Base-by-base conservation (phyloP, 2,797 vertebrate genomes). In the Pyrocephalus nanus region DNA sequence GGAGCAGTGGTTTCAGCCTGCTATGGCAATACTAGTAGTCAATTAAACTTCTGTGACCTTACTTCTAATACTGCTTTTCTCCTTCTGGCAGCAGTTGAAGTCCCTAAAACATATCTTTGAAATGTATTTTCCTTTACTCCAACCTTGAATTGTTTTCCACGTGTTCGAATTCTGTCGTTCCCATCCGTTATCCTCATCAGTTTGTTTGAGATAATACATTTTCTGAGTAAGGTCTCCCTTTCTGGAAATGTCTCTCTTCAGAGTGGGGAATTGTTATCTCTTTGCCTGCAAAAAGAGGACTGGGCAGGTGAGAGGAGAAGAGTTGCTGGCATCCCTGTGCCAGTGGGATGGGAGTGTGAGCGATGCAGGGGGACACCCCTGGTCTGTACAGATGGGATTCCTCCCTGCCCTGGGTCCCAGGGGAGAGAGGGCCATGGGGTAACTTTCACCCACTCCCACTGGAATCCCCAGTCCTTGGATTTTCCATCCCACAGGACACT, bases 101-200 rank as follows among this genome's bases (percentile, higher is more conserved):
- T 54, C 66, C 62, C 48, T 25, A 42, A 72, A 95, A 86, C 15
- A 32, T 57, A 72, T 30, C 73, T 82, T 76, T 61, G 34, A 90
- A 93, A 93, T 50, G 22, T 71, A 36, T 90, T 94, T 96, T 94
- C 76, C 82, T 79, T 47, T 60, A 13, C 36, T 40, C 18, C 57
- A 79, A n/a, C 64, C 45, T 57, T 93, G 88, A 90, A 38, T 50
- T 75, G 66, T 94, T 96, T 94, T 92, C 91, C 64, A 1, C 25
- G 30, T 81, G 74, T 71, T 88, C 3, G 0, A n/a, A 1, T 81
- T 78, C 66, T 72, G 17, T 67, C 53, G 3, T 65, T 75, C 30
- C 67, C 57, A 78, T 82, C 83, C 48, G 6, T 93, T 88, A 42
- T 43, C 62, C 55, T 77, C 43, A n/a, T 67, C 34, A 14, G 8